phyloP scores from a whole-genome alignment of 2,113 vertebrate species.

The Alosa alosa region DNA sequence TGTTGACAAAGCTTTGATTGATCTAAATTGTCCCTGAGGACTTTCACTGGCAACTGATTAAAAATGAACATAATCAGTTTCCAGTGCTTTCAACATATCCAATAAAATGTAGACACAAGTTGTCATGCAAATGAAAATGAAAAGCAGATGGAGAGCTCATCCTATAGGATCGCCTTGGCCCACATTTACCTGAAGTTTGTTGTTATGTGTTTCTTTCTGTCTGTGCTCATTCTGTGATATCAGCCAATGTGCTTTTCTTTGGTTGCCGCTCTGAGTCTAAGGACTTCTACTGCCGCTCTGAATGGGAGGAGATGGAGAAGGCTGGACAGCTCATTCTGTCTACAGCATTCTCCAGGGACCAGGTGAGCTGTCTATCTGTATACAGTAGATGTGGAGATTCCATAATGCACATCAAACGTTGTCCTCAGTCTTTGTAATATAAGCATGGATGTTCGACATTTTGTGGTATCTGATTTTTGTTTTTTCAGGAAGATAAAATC shows the following conservation, averaged over 20 bases:
- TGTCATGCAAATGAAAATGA: not conserved
- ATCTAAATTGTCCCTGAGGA: too few species aligned
- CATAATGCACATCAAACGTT: not conserved
- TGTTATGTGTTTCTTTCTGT: not conserved
- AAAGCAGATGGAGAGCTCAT: not conserved
- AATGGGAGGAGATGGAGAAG: constrained; percentile 79
- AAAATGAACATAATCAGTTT: too few species aligned
- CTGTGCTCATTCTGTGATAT: not conserved
- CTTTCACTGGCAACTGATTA: too few species aligned
- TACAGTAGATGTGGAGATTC: not conserved
- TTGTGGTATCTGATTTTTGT: not conserved
- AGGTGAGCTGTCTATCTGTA: constrained; percentile 69
- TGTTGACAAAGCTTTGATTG: too few species aligned
- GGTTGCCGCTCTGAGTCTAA: constrained; percentile 82
- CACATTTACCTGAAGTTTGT: too few species aligned
- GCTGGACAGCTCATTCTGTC: constrained; percentile 76
- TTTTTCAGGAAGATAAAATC: constrained; percentile 82
- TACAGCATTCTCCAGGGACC: constrained; percentile 91
- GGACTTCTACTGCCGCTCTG: constrained; percentile 86
- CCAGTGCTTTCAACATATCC: too few species aligned
- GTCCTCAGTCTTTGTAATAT: not conserved
- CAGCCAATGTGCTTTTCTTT: constrained; percentile 86
- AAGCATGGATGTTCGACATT: not conserved
- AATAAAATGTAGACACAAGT: too few species aligned
- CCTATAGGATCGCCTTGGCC: not conserved